phyloP scores from a whole-genome alignment of 2,888 invertebrate species.

The Strigamia transsilvanica region DNA sequence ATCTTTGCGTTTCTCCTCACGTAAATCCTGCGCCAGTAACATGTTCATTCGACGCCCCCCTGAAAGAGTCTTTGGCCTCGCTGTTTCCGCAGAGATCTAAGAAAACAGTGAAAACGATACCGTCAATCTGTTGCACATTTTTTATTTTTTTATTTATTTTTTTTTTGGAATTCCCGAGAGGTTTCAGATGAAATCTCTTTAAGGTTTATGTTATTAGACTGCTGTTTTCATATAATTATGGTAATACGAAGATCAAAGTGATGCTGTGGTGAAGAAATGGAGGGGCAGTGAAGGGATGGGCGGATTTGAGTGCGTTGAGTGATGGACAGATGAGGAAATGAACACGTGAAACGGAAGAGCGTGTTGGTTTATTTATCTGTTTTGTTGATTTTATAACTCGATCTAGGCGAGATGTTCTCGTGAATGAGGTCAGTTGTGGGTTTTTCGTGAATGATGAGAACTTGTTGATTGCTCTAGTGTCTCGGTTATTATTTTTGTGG shows the following conservation, averaged over 20 bases:
- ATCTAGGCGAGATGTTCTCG: neutral
- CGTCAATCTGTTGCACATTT: slow-evolving; percentile 9
- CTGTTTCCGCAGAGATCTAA: neutral
- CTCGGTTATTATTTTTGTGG: neutral
- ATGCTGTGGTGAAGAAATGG: neutral
- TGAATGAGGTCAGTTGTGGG: neutral
- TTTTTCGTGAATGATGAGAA: neutral
- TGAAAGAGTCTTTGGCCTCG: neutral
- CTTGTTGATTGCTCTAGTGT: neutral
- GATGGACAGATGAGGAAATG: slow-evolving; percentile 35
- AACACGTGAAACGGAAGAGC: neutral
- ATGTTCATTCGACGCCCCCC: neutral
- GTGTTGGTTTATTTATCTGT: slow-evolving; percentile 13
- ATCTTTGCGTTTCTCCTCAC: neutral
- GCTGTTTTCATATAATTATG: neutral
- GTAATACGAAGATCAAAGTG: slow-evolving; percentile 11
- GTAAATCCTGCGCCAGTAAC: slow-evolving; percentile 20
- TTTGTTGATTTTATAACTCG: slow-evolving; percentile 31
- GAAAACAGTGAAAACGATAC: slow-evolving; percentile 7
- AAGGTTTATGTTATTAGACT: neutral
- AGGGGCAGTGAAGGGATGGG: neutral
- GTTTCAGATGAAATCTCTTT: too few relatives aligned
- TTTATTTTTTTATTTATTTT: neutral
- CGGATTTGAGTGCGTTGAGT: neutral
- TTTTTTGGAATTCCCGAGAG: neutral